Conservation (phyloP, 2,113 vertebrate genomes). For the Toxotes jaculatrix region DNA sequence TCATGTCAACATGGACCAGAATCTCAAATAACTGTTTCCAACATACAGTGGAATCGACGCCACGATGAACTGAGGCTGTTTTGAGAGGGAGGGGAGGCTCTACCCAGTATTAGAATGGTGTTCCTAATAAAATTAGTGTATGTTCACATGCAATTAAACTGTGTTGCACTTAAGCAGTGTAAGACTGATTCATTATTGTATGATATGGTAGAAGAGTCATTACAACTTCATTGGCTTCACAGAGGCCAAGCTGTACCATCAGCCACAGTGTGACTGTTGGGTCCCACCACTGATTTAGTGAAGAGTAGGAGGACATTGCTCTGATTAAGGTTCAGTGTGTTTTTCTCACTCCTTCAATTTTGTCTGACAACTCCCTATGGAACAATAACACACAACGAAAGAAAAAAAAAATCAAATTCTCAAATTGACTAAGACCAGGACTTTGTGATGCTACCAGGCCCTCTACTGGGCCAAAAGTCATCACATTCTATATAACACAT, state of each 20-base stretch:
- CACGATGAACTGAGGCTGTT: background rate
- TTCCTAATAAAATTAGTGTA: background rate
- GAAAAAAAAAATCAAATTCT: background rate
- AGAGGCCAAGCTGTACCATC: conserved; percentile 6
- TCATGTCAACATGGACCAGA: background rate
- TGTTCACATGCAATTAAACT: background rate
- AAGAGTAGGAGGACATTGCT: conserved; percentile 43
- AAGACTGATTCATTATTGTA: background rate
- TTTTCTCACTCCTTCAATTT: conserved; percentile 42
- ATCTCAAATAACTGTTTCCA: background rate
- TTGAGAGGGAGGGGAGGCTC: background rate
- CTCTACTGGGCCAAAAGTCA: background rate
- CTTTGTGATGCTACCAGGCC: background rate
- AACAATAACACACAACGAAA: background rate
- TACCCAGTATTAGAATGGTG: background rate
- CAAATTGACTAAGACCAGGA: background rate
- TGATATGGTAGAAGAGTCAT: background rate
- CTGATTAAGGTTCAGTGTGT: conserved; percentile 53
- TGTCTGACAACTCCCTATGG: background rate
- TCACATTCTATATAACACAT: background rate
- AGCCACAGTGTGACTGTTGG: conserved; percentile 43
- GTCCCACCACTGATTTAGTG: conserved; percentile 63
- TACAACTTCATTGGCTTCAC: background rate
- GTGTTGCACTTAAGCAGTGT: background rate
- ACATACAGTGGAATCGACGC: background rate